Base-by-base conservation (phyloP, 2,888 invertebrate species). In the Brachyopa scutellaris region DNA sequence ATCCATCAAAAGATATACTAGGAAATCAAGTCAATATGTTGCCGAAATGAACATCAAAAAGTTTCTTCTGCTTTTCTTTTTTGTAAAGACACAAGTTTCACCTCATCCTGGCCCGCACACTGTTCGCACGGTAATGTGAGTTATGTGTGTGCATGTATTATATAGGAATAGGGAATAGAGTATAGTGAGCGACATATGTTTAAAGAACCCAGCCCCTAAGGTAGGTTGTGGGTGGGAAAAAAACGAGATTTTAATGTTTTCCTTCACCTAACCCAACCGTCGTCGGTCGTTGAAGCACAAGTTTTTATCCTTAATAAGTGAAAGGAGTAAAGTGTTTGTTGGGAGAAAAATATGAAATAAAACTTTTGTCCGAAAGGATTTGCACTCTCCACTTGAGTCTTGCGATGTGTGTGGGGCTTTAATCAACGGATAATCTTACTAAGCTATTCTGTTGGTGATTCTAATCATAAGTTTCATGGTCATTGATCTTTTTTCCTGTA, bases 21-120 rank as follows among this genome's bases (percentile, higher is more conserved):
- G 72, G 40, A 77, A 77, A 82, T 82, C 82, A 77, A 82, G 70
- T 82, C 82, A 82, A 82, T 82, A 70, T 82, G 82, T 72, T 82
- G 82, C 82, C 77, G 66, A 66, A 72, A 77, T 59, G 77, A 82
- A 72, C 82, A 72, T 77, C 51, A 77, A 47, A 72, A 77, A 72
- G 26, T 26, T 26, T 26, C 15, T 77, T 64, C n/a, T n/a, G n/a
- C n/a, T 66, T 72, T 72, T 57, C 21, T 21, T 38, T 70, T 51
- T 70, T 55, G 40, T 55, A 38, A 70, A 64, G 80, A 82, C 70
- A 74, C 9, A 36, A 45, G 33, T 69, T 59, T 36, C 15, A 11
- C 53, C 33, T 29, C 51, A 9, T 15, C 21, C 45, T n/a, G n/a
- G n/a, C 8, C 13, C 26, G 38, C 47, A 2, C 23, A 17, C 4